Base-by-base conservation (phyloP, 2,113 vertebrate species). In the Leptodactylus fuscus region DNA sequence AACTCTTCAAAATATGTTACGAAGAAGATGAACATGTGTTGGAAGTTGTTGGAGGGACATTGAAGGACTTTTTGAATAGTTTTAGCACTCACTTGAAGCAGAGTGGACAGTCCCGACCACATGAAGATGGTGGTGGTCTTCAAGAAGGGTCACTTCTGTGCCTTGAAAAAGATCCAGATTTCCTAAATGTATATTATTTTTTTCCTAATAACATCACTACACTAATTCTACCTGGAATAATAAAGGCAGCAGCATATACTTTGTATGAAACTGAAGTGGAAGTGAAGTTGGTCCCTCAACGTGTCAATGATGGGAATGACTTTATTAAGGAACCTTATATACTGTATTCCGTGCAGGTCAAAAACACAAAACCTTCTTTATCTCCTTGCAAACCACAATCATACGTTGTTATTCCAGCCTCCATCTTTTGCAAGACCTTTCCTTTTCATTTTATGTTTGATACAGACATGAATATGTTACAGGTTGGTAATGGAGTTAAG, bases 11-110 rank as follows among this genome's bases (percentile, higher is more conserved):
- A 91, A 95, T 96, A 89, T 98, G 97, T 88, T 99, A 98, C 18
- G 96, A 98, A 91, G 97, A 99, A 91, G 97, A 99, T 71, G 94
- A 96, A 82, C 96, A 98, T 87, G 95, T 98, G 91, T 90, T 99
- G 51, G 93, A 93, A 10, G 97, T 97, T 89, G 97, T 99, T 77
- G 98, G 97, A 87, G 97, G 97, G 82, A 97, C 97, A 0, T 96
- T 99, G 24, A 97, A 98, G 22, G 97, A 99, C 91, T 99, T 99
- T 90, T 92, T 99, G 87, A 99, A 99, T 89, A 99, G 98, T 90
- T 98, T 99, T 91, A 97, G 97, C 80, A 97, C 98, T 81, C 94
- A 99, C 83, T 90, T 99, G 90, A 98, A 97, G 87, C 97, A 98
- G 88, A 96, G 96, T 88, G 65, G 92, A 87, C 90, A 93, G 89